Evolutionary conservation across 2,113 vertebrate genomes (phyloP).

Genomic region (Sapayoa aenigma): DNA sequence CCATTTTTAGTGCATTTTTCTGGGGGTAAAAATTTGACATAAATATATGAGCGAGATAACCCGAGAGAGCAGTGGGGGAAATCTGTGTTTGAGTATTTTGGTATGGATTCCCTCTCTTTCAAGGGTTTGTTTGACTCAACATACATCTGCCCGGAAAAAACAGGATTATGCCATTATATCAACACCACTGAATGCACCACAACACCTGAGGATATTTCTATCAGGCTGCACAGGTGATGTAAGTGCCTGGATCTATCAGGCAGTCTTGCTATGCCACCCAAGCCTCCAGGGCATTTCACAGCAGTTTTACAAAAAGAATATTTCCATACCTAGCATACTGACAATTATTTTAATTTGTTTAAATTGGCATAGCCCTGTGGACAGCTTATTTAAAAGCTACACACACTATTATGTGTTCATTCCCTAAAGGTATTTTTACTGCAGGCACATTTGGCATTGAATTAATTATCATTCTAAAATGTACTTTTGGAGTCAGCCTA

Average conservation of each 20-base stretch:
- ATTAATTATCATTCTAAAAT: constrained; percentile 63
- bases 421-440: constrained; percentile 68
- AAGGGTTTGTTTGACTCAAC: not conserved
- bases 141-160: not conserved
- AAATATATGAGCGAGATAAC: not conserved
- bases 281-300: constrained; percentile 26
- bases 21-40: not conserved
- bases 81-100: not conserved
- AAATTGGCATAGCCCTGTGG: constrained; percentile 57
- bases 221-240: not conserved
- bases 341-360: constrained; percentile 69
- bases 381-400: constrained; percentile 67
- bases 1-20: not conserved
- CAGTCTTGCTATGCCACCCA: constrained; percentile 10
- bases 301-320: constrained; percentile 36
- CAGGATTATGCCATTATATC: not conserved
- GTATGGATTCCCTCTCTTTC: not conserved
- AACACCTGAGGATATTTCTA: constrained; percentile 22
- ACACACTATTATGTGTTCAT: constrained; percentile 52
- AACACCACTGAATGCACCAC: not conserved
- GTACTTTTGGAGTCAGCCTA: constrained; percentile 47
- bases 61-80: not conserved
- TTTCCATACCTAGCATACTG: constrained; percentile 56
- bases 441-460: constrained; percentile 59
- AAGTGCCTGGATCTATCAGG: not conserved